phyloP scores from a whole-genome alignment of 92 coral and sea anemone species.

The Isaurus tuberculatus region DNA sequence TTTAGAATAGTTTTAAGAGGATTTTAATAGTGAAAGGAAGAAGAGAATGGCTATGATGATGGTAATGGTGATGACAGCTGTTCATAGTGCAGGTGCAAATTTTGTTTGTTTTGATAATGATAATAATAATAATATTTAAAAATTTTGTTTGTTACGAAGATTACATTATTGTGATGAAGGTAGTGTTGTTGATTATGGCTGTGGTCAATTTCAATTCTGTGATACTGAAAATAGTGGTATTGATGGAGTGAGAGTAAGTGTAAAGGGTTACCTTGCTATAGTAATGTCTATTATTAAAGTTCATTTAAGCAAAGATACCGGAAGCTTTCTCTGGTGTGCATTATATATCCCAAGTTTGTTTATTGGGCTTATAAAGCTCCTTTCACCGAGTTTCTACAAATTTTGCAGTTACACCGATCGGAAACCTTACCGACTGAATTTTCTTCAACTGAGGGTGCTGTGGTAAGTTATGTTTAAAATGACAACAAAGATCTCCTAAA shows the following conservation, averaged over 20 bases:
- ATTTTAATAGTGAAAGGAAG: background rate
- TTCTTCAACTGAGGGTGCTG: background rate
- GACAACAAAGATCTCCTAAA: too few species aligned
- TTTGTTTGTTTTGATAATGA: too few species aligned
- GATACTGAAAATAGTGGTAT: too few species aligned
- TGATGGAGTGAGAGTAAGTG: too few species aligned
- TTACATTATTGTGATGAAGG: too few species aligned
- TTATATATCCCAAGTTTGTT: background rate
- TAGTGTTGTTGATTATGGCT: background rate
- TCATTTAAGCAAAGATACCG: background rate
- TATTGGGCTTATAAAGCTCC: background rate
- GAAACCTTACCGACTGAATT: slow-evolving; percentile 29
- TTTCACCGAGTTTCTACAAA: background rate
- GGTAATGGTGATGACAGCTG: background rate
- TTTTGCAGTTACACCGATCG: slow-evolving; percentile 26
- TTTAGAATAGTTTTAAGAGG: background rate
- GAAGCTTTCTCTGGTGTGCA: background rate
- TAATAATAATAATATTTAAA: too few species aligned
- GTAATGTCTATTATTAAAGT: too few species aligned
- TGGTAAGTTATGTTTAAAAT: slow-evolving; percentile 21
- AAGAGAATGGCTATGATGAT: background rate
- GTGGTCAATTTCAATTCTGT: background rate
- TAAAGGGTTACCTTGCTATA: too few species aligned
- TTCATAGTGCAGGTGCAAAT: too few species aligned
- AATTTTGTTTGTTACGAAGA: too few species aligned